Percentiles rank a stretch among this genome's conserved stretches.
phyloP scores from a whole-genome alignment of 2,888 invertebrate species.

The Shargacucullia verbasci region DNA sequence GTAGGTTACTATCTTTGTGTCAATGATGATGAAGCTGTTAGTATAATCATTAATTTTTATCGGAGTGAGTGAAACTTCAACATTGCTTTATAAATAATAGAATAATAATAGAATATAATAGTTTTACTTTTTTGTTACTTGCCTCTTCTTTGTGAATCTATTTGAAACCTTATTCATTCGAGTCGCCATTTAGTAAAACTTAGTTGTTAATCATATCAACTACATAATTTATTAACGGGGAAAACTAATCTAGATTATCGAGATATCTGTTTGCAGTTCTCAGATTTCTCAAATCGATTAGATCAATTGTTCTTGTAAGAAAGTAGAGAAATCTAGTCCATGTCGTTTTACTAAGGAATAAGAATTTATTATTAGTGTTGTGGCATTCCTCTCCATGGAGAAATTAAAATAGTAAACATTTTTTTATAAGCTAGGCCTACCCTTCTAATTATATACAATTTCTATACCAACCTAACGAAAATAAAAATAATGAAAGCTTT shows the following conservation, averaged over 20 bases:
- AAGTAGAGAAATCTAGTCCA: conserved; percentile 43
- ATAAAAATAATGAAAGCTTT: no score
- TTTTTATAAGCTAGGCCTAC: not conserved
- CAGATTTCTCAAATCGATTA: conserved; percentile 1
- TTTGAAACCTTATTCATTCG: no score
- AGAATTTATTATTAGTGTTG: conserved; percentile 10
- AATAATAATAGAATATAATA: no score
- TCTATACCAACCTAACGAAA: no score
- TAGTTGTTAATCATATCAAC: no score
- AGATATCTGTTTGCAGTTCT: conserved; percentile 3
- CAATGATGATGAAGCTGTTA: not conserved
- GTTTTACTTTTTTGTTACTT: no score
- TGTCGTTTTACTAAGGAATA: conserved; percentile 21
- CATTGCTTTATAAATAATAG: no score
- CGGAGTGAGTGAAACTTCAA: no score
- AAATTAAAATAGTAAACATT: conserved; percentile 7
- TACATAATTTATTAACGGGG: not conserved
- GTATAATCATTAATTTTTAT: not conserved
- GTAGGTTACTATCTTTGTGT: not conserved
- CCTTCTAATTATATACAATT: not conserved
- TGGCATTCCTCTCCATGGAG: not conserved
- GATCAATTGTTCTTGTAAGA: conserved; percentile 46
- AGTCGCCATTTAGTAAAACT: no score
- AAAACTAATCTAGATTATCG: not conserved
- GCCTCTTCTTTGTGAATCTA: no score